phyloP scores from a whole-genome alignment of 2,113 vertebrate genomes.

The Ictalurus furcatus region DNA sequence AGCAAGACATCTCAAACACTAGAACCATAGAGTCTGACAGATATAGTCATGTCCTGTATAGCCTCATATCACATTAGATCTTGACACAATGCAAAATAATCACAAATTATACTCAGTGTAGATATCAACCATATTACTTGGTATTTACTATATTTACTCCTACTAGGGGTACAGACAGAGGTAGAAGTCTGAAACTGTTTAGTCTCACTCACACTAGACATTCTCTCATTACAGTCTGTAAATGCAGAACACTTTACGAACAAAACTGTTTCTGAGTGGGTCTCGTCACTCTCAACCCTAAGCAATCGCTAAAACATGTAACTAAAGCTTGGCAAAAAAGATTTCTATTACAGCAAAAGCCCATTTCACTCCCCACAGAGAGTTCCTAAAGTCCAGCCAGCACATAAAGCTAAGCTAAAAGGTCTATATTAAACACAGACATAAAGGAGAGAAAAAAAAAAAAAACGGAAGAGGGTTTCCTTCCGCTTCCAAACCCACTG shows the following conservation, averaged over 20 bases:
- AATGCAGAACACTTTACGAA: slow-evolving; percentile 22
- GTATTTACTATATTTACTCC: neutral
- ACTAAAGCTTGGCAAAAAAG: slow-evolving; percentile 42
- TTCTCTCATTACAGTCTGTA: neutral
- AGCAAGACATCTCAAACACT: neutral
- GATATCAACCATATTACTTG: neutral
- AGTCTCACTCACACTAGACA: neutral
- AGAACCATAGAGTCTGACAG: neutral
- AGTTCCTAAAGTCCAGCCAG: slow-evolving; percentile 44
- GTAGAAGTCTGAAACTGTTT: neutral
- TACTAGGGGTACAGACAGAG: neutral
- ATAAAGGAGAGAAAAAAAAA: slow-evolving; percentile 31
- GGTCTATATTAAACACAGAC: slow-evolving; percentile 40
- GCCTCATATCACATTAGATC: neutral
- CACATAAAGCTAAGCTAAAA: slow-evolving; percentile 54
- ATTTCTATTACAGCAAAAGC: slow-evolving; percentile 30
- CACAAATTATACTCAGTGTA: neutral
- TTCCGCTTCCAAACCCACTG: slow-evolving; percentile 41
- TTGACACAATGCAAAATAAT: slow-evolving; percentile 6
- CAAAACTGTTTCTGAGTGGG: neutral
- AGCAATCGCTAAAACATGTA: slow-evolving; percentile 21
- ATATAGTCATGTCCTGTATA: slow-evolving; percentile 4
- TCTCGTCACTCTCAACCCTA: neutral
- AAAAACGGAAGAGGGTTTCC: slow-evolving; percentile 39
- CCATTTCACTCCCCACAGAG: slow-evolving; percentile 35